Base-by-base conservation (phyloP, 2,888 invertebrate genomes). In the Macrosoma leucophasiata region DNA sequence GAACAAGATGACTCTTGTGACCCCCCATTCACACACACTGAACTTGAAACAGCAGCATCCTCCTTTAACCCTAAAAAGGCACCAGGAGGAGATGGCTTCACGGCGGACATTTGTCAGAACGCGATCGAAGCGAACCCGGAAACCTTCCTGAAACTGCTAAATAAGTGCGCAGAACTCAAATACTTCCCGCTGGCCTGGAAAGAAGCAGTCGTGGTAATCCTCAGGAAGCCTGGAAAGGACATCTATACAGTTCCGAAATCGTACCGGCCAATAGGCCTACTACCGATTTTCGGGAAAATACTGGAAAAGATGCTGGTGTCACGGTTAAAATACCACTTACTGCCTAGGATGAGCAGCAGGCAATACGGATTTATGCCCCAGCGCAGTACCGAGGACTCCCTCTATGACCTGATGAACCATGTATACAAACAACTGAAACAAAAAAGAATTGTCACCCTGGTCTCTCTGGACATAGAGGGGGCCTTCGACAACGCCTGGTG, bases 351-450 rank as follows among this genome's bases (percentile, higher is more conserved):
- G 6, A 41, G 26, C 25, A 10, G 15, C 3, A 17, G 21, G 7
- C 43, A 45, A 14, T 48, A 32, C 17, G 45, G 45, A 2, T 46
- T 46, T 11, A 33, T 41, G 37, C 49, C 46, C 2, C 43, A 48
- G 13, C 14, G 20, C 2, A 26, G 43, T 17, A 42, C 45, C 13
- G 50, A 46, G 10, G 46, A 43, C 36, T 20, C 46, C 25, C 43
- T 46, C 22, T 49, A 40, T 41, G 33, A 18, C 12, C 31, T 41
- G 11, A 15, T 44, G 5, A n/a, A 26, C 4, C 18, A 37, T 9
- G 15, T 43, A 3, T 6, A 18, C 3, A 3, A 13, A 1, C 17
- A 33, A 13, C 3, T 45, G 1, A n/a, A 17, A 8, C 3, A 15
- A 4, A 37, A 38, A 20, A n/a, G n/a, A n/a, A n/a, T n/a, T n/a